Conservation (phyloP, 2,797 vertebrate genomes). For the Artibeus jamaicensis region DNA sequence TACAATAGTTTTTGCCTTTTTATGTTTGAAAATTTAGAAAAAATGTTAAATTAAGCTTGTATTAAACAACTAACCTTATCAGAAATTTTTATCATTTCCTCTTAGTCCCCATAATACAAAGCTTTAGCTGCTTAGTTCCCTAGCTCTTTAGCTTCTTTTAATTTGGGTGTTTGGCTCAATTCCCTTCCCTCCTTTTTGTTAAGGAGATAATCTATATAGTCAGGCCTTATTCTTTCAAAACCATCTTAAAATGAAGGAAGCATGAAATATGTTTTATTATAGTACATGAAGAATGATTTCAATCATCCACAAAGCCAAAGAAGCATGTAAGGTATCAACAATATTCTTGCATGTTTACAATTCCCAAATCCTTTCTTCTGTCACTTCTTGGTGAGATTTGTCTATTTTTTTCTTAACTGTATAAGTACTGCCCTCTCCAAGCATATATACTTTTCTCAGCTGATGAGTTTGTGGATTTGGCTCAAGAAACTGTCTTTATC, state of each 20-base stretch:
- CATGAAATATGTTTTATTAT: neutral
- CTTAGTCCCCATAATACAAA: neutral
- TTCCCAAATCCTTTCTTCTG: neutral
- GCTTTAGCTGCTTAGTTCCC: neutral
- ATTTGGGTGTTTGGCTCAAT: neutral
- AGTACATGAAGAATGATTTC: neutral
- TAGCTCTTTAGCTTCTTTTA: neutral
- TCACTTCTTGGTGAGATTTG: neutral
- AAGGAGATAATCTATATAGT: neutral
- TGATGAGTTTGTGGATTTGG: neutral
- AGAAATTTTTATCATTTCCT: neutral
- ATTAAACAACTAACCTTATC: neutral
- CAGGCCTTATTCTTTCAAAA: slow-evolving; percentile 13
- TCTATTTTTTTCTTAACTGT: neutral
- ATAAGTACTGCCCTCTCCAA: neutral
- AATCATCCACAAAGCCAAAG: neutral
- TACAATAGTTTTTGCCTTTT: neutral
- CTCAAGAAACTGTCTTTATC: neutral
- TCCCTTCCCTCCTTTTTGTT: neutral
- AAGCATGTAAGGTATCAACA: neutral
- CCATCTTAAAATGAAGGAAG: neutral
- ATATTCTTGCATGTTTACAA: neutral
- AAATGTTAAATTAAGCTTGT: neutral
- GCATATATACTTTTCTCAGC: neutral
- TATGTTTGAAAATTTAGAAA: neutral